Base-by-base conservation (phyloP, 2,888 invertebrate genomes). In the Dicyrtoma fusca region DNA sequence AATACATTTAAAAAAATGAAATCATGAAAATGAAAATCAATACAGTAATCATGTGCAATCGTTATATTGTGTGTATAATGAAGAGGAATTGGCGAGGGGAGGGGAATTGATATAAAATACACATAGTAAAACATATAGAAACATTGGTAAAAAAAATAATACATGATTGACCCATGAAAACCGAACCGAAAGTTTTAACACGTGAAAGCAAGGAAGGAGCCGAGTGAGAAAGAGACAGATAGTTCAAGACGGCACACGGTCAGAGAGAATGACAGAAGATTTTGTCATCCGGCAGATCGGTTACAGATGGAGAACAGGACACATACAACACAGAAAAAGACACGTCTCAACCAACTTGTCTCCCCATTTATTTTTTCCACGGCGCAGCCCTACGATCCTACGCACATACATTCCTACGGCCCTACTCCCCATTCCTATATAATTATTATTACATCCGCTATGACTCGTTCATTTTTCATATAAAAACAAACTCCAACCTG, bases 201-300 rank as follows among this genome's bases (percentile, higher is more conserved):
- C 72, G 77, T 76, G 76, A 76, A 80, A 80, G 78, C 77, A 80
- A 77, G 80, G 79, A 79, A 79, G 78, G 80, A 79, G 78, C 78
- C 76, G 76, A 79, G 76, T 75, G 74, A 79, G 63, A 72, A 70
- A 76, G 72, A 76, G 72, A 74, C 72, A 75, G 49, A 64, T 69
- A 75, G 73, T 73, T 72, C 61, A 65, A 77, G 76, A 75, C 74
- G 76, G 75, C 74, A 74, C 71, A 76, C 72, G 74, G 70, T 66
- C 72, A 71, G 69, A 73, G 71, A 73, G 55, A 72, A 66, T 65
- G 49, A 77, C 70, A 76, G 62, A 73, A 73, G 44, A 65, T 73
- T 78, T 77, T 75, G 73, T 79, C 76, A 77, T 76, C 77, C 77
- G 77, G 76, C 75, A 76, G 69, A 77, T 76, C 71, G 75, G 77